Base-by-base conservation (phyloP, 1,140 invertebrate species). In the Drosophila ambigua region DNA sequence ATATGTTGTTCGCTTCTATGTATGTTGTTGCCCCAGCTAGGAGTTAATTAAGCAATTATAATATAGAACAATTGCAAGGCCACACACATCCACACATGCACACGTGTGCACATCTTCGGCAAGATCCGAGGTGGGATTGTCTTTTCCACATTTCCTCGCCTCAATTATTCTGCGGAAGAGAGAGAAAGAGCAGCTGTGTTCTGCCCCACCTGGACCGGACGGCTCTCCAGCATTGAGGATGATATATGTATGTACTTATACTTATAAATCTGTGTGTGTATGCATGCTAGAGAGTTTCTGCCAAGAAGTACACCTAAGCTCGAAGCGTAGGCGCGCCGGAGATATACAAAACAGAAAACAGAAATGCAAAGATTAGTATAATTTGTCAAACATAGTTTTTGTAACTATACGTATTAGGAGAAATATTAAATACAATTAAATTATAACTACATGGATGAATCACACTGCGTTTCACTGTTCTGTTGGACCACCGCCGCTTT, bases 361-460 rank as follows among this genome's bases (percentile, higher is more conserved):
- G 23, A 77, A 87, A 81, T 68, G 77, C 81, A 87, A 85, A 87
- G 74, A 85, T 85, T 85, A 85, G 83, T 69, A 82, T 87, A 85
- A 88, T 87, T 87, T 85, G 74, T 85, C 78, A 59, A 71, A 68
- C 60, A 72, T 85, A 85, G 82, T 82, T 82, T 85, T 87, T 82
- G 72, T 81, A 87, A 78, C 82, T 81, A 28, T 28, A 28, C 26
- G 26, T 28, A 85, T 78, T 87, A 80, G 68, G 81, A 68, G 59
- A 83, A 72, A 77, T 75, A 84, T 77, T 77, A 73, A 82, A 82
- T 82, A 77, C 66, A 77, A 82, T 82, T 72, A 79, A 83, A 81
- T 77, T 72, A 68, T 83, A 79, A 79, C 55, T 79, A 79, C 76
- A 81, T 65, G 62, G 69, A 73, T 48, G 23, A 50, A 78, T 45